phyloP scores from a whole-genome alignment of 2,113 vertebrate genomes.

The Diadophis punctatus region DNA sequence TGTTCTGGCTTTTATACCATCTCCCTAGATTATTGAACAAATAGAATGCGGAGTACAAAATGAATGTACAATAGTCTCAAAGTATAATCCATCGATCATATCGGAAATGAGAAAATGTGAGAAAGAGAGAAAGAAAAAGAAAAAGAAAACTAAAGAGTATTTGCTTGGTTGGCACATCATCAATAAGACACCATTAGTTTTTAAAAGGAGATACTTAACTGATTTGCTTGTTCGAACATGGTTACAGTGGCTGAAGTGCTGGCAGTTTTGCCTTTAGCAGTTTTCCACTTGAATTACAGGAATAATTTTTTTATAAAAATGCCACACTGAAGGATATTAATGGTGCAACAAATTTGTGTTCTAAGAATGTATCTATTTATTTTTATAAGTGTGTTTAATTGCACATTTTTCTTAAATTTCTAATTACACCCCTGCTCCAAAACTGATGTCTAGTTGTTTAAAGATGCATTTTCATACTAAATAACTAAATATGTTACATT shows the following conservation, averaged over 20 bases:
- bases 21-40: not conserved
- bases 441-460: slow-evolving; percentile 52
- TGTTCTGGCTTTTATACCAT: not conserved
- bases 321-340: slow-evolving; percentile 58
- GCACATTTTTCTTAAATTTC: slow-evolving; percentile 61
- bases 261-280: slow-evolving; percentile 36
- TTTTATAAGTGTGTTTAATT: slow-evolving; percentile 66
- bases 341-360: slow-evolving; percentile 59
- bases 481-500: slow-evolving; percentile 54
- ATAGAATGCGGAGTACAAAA: not conserved
- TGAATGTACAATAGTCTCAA: not conserved
- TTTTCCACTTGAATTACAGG: slow-evolving; percentile 50
- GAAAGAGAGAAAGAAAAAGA: not conserved
- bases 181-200: not conserved
- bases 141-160: not conserved
- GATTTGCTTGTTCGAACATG: not conserved
- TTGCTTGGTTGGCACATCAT: not conserved
- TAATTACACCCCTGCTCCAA: slow-evolving; percentile 67
- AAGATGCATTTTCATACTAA: slow-evolving; percentile 59
- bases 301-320: slow-evolving; percentile 43
- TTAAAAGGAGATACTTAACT: not conserved
- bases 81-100: not conserved
- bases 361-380: slow-evolving; percentile 45
- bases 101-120: not conserved
- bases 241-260: slow-evolving; percentile 33